These are phyloP conservation scores for Hypsibius dujardini DNA, from an alignment of 1,140 invertebrate species.

Conservation along the genomic window DNA sequence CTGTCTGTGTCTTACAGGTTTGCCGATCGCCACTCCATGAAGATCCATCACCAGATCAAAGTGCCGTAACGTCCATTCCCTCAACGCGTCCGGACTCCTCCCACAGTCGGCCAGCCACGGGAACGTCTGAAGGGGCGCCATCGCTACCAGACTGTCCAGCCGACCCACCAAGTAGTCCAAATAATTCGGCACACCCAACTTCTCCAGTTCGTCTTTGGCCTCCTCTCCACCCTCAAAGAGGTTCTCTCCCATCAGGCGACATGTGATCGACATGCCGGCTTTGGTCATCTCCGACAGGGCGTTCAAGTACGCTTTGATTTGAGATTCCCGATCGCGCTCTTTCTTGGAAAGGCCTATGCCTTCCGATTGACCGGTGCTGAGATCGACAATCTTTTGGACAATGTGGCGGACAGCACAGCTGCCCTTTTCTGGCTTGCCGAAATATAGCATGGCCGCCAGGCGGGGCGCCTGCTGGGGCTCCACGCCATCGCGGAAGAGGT, in stretches of 20 bases:
- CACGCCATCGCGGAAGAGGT: not conserved
- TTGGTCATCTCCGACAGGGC: not conserved
- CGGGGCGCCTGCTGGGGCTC: not conserved
- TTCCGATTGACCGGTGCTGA: not conserved
- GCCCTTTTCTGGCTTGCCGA: conserved; percentile 6
- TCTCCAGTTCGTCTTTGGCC: not conserved
- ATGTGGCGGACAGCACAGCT: not conserved
- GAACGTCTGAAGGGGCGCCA: not conserved
- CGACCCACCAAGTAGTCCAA: not conserved
- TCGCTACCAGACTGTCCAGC: not conserved
- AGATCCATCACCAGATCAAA: not conserved
- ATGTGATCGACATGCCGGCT: not conserved
- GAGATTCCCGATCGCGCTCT: not conserved
- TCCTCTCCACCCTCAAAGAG: not conserved
- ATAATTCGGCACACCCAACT: not conserved
- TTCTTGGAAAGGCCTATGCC: not conserved
- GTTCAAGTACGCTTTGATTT: conserved; percentile 13
- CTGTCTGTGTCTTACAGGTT: not conserved
- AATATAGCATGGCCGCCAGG: conserved; percentile 1
- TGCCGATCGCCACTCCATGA: not conserved
- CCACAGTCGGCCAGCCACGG: not conserved
- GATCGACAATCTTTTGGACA: not conserved
- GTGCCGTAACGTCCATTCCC: not conserved
- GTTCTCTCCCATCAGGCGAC: not conserved
- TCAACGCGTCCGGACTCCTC: not conserved